Conservation (phyloP, 2,888 invertebrate genomes). For the Tenthredo amoena region DNA sequence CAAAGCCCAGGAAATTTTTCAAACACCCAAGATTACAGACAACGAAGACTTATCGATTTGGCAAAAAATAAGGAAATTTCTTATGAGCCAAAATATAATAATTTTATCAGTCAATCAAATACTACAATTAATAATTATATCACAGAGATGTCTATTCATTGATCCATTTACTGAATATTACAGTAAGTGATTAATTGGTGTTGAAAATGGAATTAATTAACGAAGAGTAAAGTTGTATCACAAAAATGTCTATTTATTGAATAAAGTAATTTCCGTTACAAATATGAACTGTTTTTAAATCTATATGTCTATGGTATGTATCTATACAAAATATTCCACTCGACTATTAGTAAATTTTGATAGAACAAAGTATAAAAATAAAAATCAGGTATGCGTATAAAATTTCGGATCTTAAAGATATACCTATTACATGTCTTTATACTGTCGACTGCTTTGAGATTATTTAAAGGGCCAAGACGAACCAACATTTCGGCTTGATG, state of each 20-base stretch:
- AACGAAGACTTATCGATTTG: not conserved
- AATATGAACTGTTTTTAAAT: slow-evolving; percentile 1
- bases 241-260: slow-evolving; percentile 16
- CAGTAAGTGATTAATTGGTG: not conserved
- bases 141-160: not conserved
- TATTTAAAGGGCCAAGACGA: not conserved
- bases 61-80: not conserved
- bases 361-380: slow-evolving; percentile 18
- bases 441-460: not conserved
- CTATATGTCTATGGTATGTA: not conserved
- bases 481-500: not conserved
- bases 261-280: slow-evolving; percentile 21
- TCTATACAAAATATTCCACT: not conserved
- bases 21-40: not conserved
- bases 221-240: slow-evolving; percentile 10
- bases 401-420: not conserved
- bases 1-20: slow-evolving; percentile 7
- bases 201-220: not conserved
- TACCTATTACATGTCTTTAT: not conserved
- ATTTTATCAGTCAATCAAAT: not conserved
- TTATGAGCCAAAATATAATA: not conserved
- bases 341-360: not conserved
- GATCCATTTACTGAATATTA: not conserved
- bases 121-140: slow-evolving; percentile 5
- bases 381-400: slow-evolving; percentile 1